Conservation (phyloP, 2,888 invertebrate species). For the Eucriotettix oculatus region DNA sequence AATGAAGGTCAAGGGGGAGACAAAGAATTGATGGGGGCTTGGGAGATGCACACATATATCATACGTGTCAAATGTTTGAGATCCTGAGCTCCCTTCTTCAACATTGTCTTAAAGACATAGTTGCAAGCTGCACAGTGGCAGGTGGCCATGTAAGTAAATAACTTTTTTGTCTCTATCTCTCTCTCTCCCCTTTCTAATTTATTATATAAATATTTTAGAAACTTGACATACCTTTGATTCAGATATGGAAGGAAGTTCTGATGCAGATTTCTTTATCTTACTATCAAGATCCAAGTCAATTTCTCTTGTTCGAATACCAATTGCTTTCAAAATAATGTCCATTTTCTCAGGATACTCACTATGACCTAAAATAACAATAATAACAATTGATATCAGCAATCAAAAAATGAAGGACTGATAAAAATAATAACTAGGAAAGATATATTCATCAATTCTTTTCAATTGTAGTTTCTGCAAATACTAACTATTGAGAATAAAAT, state of each 20-base stretch:
- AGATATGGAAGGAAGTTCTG: conserved; percentile 16
- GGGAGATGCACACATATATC: no score
- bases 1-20: no score
- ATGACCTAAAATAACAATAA: conserved; percentile 30
- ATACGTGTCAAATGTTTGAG: no score
- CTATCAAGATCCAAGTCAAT: conserved; percentile 16
- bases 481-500: not conserved
- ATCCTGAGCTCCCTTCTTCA: no score
- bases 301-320: conserved; percentile 22
- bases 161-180: no score
- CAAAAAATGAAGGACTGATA: not conserved
- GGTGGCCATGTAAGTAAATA: no score
- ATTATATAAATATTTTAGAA: not conserved
- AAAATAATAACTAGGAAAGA: not conserved
- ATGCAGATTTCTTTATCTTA: conserved; percentile 21
- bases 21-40: no score
- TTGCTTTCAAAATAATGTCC: conserved; percentile 29
- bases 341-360: conserved; percentile 39
- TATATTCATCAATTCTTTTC: no score
- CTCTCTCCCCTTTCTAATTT: no score
- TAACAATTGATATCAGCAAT: not conserved
- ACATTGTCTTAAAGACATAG: no score
- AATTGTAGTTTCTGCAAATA: no score
- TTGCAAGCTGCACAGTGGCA: no score
- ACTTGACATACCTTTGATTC: conserved; percentile 1